A percentile compares a stretch with the other conserved stretches of the same genome.
Evolutionary conservation across 2,113 vertebrate species (phyloP).

Genomic region (Chaetorhynchus papuensis): DNA sequence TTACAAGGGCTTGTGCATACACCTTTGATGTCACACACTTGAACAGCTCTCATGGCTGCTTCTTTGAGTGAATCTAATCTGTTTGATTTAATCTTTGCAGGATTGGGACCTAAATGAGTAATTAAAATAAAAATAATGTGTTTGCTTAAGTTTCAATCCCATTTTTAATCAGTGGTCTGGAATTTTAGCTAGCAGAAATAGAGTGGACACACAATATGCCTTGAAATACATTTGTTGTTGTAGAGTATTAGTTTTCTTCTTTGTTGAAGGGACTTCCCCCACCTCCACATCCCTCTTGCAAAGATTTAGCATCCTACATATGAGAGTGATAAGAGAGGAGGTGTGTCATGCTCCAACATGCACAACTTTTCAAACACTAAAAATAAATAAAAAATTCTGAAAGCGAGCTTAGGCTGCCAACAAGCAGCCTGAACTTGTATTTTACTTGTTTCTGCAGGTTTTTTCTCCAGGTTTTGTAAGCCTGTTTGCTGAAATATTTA

Average conservation of each 20-base stretch:
- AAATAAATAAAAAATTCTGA: background rate
- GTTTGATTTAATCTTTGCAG: background rate
- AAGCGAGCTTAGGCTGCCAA: background rate
- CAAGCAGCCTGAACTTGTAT: background rate
- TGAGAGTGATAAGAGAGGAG: background rate
- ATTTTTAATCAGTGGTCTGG: background rate
- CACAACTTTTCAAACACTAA: background rate
- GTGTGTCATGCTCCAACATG: background rate
- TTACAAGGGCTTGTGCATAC: background rate
- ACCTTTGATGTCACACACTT: background rate
- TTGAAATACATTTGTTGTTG: background rate
- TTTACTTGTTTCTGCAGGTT: constrained; percentile 12
- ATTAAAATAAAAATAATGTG: background rate
- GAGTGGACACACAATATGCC: background rate
- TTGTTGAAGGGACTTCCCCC: constrained; percentile 22
- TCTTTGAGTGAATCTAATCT: background rate
- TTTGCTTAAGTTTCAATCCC: background rate
- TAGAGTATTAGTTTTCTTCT: background rate
- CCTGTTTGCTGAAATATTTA: background rate
- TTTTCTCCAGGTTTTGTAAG: background rate
- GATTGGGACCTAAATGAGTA: background rate
- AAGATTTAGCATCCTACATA: background rate
- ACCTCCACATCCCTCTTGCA: background rate
- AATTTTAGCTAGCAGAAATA: constrained; percentile 11
- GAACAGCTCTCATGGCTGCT: background rate